Conservation (phyloP, 2,888 invertebrate genomes). For the Luperina nickerlii region DNA sequence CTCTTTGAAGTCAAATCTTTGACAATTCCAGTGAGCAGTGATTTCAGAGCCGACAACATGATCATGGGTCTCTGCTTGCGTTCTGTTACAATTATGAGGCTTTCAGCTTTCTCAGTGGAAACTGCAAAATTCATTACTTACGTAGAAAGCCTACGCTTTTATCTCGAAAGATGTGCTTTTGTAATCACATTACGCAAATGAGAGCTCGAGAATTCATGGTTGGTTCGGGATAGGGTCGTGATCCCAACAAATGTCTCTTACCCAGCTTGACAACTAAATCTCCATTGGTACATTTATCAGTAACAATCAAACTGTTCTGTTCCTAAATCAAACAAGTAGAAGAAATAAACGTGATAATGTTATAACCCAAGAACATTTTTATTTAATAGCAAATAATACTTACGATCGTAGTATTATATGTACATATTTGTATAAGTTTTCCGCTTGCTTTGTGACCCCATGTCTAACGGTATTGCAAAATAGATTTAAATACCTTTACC, state of each 20-base stretch:
- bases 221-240: conserved; percentile 86
- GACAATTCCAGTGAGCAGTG: conserved; percentile 41
- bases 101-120: conserved; percentile 79
- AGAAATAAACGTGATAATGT: conserved; percentile 8
- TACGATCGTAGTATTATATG: background rate
- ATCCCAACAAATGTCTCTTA: conserved; percentile 86
- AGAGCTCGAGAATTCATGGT: conserved; percentile 87
- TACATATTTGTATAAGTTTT: background rate
- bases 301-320: conserved; percentile 62
- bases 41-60: conserved; percentile 55
- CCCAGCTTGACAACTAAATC: conserved; percentile 81
- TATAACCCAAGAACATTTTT: conserved; percentile 1
- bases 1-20: conserved; percentile 35
- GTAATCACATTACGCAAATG: conserved; percentile 90
- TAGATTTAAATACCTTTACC: background rate
- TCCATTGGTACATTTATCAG: conserved; percentile 75
- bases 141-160: conserved; percentile 87
- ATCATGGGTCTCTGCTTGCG: conserved; percentile 65
- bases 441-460: background rate
- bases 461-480: conserved; percentile 8
- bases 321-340: conserved; percentile 31
- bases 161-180: conserved; percentile 89
- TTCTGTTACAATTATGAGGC: conserved; percentile 80
- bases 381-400: conserved; percentile 13
- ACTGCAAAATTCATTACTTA: conserved; percentile 88